phyloP scores from a whole-genome alignment of 2,113 vertebrate species.

The Silurus meridionalis region DNA sequence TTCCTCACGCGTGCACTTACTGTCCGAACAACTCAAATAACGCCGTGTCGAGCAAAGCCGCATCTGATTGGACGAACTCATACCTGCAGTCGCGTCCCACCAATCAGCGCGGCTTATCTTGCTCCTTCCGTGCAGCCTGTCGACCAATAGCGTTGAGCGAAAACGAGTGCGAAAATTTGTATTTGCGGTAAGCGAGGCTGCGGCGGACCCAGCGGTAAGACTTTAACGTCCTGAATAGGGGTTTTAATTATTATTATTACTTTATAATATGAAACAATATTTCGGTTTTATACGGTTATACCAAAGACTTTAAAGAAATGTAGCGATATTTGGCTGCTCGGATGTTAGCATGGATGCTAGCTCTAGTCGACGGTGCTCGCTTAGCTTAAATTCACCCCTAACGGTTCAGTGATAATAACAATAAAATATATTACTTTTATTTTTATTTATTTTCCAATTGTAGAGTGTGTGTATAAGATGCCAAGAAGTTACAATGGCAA shows the following conservation, averaged over 20 bases:
- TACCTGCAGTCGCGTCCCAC: not conserved
- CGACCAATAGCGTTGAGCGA: constrained; percentile 61
- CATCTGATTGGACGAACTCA: constrained; percentile 61
- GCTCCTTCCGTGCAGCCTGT: not conserved
- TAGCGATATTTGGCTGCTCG: not conserved
- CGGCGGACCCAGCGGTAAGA: not conserved
- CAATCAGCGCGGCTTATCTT: constrained; percentile 57
- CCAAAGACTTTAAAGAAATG: too few species aligned
- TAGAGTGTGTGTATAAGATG: not conserved
- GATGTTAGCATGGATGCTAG: constrained; percentile 9
- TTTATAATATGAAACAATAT: too few species aligned
- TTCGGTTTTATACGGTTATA: not conserved
- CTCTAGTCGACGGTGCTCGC: too few species aligned
- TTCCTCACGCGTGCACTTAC: constrained; percentile 27
- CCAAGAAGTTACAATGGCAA: not conserved
- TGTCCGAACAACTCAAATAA: constrained; percentile 72
- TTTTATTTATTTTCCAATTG: not conserved
- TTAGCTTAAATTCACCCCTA: not conserved
- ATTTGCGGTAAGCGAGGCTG: constrained; percentile 52
- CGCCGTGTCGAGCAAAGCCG: constrained; percentile 57
- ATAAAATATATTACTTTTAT: not conserved
- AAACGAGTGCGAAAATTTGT: constrained; percentile 63
- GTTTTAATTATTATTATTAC: not conserved
- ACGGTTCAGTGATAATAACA: not conserved
- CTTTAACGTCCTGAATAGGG: not conserved